These are phyloP conservation scores for Lithobates sylvaticus DNA, from an alignment of 2,797 vertebrate genomes.

Conservation along the genomic window DNA sequence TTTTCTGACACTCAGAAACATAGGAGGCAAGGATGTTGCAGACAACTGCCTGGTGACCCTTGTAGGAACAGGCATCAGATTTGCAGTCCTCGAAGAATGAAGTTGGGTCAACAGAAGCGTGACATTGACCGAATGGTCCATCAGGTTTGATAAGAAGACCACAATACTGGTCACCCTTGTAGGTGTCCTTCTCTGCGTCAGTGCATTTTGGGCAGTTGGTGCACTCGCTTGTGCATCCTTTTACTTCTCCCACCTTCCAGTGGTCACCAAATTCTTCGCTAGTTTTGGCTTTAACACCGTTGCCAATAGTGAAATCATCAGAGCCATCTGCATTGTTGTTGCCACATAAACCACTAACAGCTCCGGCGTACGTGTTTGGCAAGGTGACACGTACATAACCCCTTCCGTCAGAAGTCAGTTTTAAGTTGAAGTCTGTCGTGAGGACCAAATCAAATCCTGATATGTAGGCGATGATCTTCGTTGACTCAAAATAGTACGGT, in stretches of 20 bases:
- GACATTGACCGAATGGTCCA: conserved; percentile 72
- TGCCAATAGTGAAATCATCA: conserved; percentile 67
- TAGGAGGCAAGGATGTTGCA: conserved; percentile 73
- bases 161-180: conserved; percentile 67
- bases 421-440: background rate
- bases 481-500: background rate
- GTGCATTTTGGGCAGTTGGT: conserved; percentile 64
- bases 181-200: conserved; percentile 59
- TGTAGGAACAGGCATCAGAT: conserved; percentile 70
- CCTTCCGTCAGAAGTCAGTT: background rate
- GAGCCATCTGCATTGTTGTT: conserved; percentile 67
- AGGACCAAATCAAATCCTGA: background rate
- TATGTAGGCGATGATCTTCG: background rate
- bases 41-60: conserved; percentile 68
- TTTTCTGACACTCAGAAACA: conserved; percentile 73
- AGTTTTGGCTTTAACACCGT: conserved; percentile 40
- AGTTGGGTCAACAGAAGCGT: conserved; percentile 63
- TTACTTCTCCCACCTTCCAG: conserved; percentile 69
- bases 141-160: conserved; percentile 68
- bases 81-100: conserved; percentile 71
- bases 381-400: background rate
- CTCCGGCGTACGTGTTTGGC: conserved; percentile 28
- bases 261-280: conserved; percentile 63
- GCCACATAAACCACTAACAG: conserved; percentile 45
- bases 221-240: conserved; percentile 63